Base-by-base conservation (phyloP, 2,113 vertebrate species). In the Syngnathus floridae region DNA sequence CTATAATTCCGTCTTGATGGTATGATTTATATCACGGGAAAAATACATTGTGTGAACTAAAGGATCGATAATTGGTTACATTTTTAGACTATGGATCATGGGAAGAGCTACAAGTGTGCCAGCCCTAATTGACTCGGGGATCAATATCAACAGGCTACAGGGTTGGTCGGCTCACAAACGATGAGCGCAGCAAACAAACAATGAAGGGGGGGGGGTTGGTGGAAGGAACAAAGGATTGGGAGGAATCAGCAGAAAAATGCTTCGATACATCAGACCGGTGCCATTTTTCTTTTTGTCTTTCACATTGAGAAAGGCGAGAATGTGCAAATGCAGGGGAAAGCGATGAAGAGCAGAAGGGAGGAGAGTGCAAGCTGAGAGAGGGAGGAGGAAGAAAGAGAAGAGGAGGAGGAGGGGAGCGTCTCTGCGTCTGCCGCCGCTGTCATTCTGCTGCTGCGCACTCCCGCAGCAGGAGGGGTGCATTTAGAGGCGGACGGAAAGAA, bases 371-470 rank as follows among this genome's bases (percentile, higher is more conserved):
- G 10, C 51, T 41, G 38, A 43, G 62, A 52, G 52, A 54, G 59
- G 77, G 71, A 69, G 70, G 70, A 64, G 74, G 82, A 69, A 73
- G 61, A 31, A 31, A 31, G 26, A 31, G 26, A 82, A 70, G 65
- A 84, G 80, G 83, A 82, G 83, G 88, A 87, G 86, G 85, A 86
- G 86, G 86, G 85, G 77, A 79, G 79, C 67, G 70, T 67, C 82
- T 82, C 77, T 87, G 85, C 78, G 77, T 86, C 79, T 86, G 85
- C 81, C 73, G 73, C 83, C 82, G 74, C 90, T 91, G 90, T 90
- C 91, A 92, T 87, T 90, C 82, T 85, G 84, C 88, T 90, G 88
- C 89, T 90, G 88, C 82, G 74, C 73, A 76, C 72, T 83, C 89
- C 84, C 75, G 83, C 66, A 66, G 90, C 87, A 89, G 86, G 81